phyloP scores from a whole-genome alignment of 2,113 vertebrate species.

The Steatornis caripensis region DNA sequence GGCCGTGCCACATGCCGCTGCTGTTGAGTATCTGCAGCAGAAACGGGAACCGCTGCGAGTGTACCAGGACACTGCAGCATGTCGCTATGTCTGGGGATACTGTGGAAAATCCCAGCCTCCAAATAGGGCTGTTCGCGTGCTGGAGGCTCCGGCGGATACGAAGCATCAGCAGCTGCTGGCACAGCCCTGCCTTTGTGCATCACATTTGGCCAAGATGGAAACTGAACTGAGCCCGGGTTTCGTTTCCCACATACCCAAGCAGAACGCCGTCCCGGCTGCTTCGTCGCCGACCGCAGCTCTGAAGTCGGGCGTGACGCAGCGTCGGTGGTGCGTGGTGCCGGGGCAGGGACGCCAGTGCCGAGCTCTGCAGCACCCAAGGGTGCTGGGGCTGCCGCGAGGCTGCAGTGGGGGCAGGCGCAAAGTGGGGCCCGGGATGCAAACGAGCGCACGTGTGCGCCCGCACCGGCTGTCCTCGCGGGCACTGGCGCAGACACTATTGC shows the following conservation, averaged over 20 bases:
- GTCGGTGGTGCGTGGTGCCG: rapidly evolving
- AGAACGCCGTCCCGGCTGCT: not conserved
- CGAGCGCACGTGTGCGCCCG: rapidly evolving
- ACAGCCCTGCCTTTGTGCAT: slow-evolving; percentile 59
- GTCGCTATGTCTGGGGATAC: slow-evolving; percentile 45
- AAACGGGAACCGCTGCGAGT: not conserved
- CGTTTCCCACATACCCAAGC: not conserved
- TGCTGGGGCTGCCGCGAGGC: not conserved
- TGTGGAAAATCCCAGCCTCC: slow-evolving; percentile 62
- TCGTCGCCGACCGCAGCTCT: rapidly evolving
- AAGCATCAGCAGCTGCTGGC: slow-evolving; percentile 56
- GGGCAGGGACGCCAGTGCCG: not conserved
- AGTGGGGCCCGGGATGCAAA: not conserved
- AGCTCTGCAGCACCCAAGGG: not conserved
- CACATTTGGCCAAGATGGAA: slow-evolving; percentile 51
- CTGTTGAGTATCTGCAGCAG: slow-evolving; percentile 29
- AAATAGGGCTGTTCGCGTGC: not conserved
- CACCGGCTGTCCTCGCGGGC: rapidly evolving
- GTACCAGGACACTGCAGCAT: slow-evolving; percentile 60
- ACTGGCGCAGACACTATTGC: not conserved
- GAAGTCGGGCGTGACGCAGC: rapidly evolving
- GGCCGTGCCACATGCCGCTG: not conserved
- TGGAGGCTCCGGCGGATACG: slow-evolving; percentile 15
- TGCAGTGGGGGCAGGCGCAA: rapidly evolving
- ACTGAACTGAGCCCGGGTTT: not conserved